Base-by-base conservation (phyloP, 2,797 vertebrate species). In the Neostethus bicornis region DNA sequence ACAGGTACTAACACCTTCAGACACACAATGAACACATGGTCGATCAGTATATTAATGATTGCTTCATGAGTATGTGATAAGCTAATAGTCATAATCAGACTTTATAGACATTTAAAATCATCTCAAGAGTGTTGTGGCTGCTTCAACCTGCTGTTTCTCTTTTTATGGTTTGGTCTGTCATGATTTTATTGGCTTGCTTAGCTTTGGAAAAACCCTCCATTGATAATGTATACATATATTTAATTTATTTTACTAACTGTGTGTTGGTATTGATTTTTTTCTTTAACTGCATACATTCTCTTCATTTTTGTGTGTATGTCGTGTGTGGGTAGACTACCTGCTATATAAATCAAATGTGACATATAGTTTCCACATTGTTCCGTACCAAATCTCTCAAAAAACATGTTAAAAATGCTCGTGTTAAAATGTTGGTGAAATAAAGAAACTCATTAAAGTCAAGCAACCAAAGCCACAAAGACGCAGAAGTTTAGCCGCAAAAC, bases 1-100 rank as follows among this genome's bases (percentile, higher is more conserved):
- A 79, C 94, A 93, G 88, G 87, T 89, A 90, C 94, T 85, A 90
- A 86, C 80, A 75, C 84, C 65, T 60, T 51, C 64, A 73, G 42
- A 61, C 61, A 70, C 66, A 45, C 41, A 20, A 34, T 64, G 2
- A 77, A 68, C 49, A 59, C 29, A 42, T 7, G 8, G 41, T 53
- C 25, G 34, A 61, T 7, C 10, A 31, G 19, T 29, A 38, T 7
- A 34, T 5, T 8, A 17, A 3, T 13, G 20, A 43, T n/a, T 7
- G 31, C 21, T 19, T 31, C 14, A 4, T 48, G 53, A 61, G 11
- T 21, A 29, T 13, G 31, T 80, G 66, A 74, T 77, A 77, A 68
- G 73, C 14, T 20, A 44, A 25, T 37, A 34, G 25, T 42, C 25
- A 54, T 65, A 12, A 46, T 51, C 20, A 11, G 17, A 17, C 23